Evolutionary conservation across 2,797 vertebrate genomes (phyloP).

Genomic region (Microctenopoma steveboyesi): DNA sequence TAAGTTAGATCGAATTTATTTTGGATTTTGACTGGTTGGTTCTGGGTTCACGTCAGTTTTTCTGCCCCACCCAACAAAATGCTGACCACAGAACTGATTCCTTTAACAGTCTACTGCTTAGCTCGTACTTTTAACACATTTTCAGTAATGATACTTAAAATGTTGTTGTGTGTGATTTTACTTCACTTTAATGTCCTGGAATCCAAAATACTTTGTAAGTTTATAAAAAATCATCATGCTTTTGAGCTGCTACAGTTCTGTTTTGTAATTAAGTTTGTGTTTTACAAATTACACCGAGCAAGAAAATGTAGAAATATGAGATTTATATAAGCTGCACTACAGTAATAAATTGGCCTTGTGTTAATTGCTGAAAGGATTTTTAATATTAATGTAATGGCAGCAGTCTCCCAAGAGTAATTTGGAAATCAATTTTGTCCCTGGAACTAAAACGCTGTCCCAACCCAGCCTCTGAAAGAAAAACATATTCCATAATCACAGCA

Average conservation of each 20-base stretch:
- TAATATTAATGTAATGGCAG: constrained; percentile 18
- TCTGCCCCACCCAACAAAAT: no score
- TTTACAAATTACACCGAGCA: constrained; percentile 16
- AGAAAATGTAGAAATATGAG: not conserved
- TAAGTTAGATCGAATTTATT: no score
- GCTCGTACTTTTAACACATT: no score
- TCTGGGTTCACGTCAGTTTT: no score
- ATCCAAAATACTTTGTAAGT: constrained; percentile 1
- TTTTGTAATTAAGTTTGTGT: not conserved
- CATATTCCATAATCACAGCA: constrained; percentile 33
- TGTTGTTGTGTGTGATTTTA: no score
- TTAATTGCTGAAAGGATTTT: constrained; percentile 30
- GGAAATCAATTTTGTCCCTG: constrained; percentile 25
- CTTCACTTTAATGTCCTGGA: constrained; percentile 4
- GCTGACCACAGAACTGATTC: no score
- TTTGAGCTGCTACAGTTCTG: not conserved
- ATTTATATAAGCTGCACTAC: not conserved
- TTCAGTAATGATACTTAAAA: no score
- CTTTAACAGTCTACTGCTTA: not conserved
- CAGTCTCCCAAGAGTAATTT: constrained; percentile 22
- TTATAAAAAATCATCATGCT: constrained; percentile 1
- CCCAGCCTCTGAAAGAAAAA: constrained; percentile 29
- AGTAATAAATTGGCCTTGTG: constrained; percentile 1
- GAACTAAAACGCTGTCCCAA: constrained; percentile 29
- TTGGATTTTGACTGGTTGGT: no score